Base-by-base conservation (phyloP, 2,797 vertebrate genomes). In the Zenarchopterus dispar region DNA sequence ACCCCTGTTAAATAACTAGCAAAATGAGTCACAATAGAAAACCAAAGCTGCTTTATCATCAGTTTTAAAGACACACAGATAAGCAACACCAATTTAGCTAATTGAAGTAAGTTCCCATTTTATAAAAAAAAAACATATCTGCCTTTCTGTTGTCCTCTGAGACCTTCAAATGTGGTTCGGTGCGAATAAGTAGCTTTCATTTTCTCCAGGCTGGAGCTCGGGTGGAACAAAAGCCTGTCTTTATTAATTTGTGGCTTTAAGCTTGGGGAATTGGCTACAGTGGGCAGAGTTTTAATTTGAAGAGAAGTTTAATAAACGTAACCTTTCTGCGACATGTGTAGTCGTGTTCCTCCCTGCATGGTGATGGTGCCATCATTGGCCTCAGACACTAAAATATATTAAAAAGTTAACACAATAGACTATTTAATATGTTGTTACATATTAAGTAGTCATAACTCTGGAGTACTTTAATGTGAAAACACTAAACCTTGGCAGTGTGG, bases 181-280 rank as follows among this genome's bases (percentile, higher is more conserved):
- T 81, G 85, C 84, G 88, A 92, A 90, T 88, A 79, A 87, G 81
- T 62, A 80, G 80, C 84, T 90, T 90, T 90, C 75, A 88, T 82
- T 84, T 79, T 71, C 69, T 88, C 70, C 67, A 84, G 77, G 53
- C 77, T 80, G 80, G 77, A 87, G 74, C 78, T 70, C 56, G 62
- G 64, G 10, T 67, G 75, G 87, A 89, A 92, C 88, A 92, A 93
- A 93, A 91, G 86, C 70, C 63, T 23, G 69, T 84, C 89, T 91
- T 93, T 93, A 92, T 92, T 91, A 89, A 92, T 93, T 91, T 92
- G 88, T 87, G 84, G 80, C 87, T 87, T 79, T 82, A 78, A 89
- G 89, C 90, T 87, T 63, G 13, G 90, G 90, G 91, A 92, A 89
- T 93, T 86, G 82, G 84, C 77, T 79, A 73, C 75, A 82, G 84